Evolutionary conservation across 2,797 vertebrate genomes (phyloP), one percentile per base, ranked within the genome.

Genomic region (Miichthys miiuy): DNA sequence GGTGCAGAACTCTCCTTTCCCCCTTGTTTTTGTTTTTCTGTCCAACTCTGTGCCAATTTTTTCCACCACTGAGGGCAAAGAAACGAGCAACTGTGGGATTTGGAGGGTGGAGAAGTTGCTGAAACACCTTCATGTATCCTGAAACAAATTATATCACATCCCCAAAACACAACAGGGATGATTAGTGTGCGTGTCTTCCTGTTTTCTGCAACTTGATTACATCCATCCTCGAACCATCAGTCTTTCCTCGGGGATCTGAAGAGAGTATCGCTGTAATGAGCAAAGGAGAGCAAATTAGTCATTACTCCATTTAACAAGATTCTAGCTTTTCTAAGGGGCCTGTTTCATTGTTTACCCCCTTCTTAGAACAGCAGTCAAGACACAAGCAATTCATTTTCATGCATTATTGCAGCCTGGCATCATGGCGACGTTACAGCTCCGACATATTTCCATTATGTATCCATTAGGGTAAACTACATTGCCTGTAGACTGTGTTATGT

Each of bases 341-440:
- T 14, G 20, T 79, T 84, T 77, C 2, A 72, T 54, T 69, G 30
- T 68, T 68, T 61, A 64, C 44, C 57, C 62, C 60, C 46, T 30
- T 51, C 47, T 27, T 55, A 75, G 51, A 79, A 58, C 68, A 63
- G 20, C 55, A 46, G 38, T 72, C 16, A 74, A 65, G 46, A 79
- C 50, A 64, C 50, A 73, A 72, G 27, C 65, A 68, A 77, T 80
- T 86, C 1, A 72, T 74, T 72, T 69, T 17, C 42, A 62, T 77
- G 75, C 56, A 41, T 69, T 69, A 50, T 50, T 73, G 51, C 50
- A 72, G 52, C 20, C 62, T 74, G 48, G 48, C 30, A 34, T 51
- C 20, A 48, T 54, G 55, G 34, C 34, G 11, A 48, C 60, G 63
- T 71, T 14, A 55, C 13, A 77, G 16, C 60, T 34, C 2, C 0